Base-by-base conservation (phyloP, 2,113 vertebrate species). In the Argyrosomus japonicus region DNA sequence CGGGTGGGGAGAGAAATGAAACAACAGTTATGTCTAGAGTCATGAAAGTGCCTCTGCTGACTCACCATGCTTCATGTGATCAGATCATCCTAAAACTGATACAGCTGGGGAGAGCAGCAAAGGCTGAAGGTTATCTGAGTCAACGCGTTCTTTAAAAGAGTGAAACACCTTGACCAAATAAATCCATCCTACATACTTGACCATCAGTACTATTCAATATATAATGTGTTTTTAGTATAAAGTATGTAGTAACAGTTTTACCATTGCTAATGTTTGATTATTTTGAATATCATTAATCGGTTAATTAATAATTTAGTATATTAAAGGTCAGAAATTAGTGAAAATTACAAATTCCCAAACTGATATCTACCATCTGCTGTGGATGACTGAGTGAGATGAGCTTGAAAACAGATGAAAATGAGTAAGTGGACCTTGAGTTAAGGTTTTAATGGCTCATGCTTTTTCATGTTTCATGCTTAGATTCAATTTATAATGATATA, bases 31-130 rank as follows among this genome's bases (percentile, higher is more conserved):
- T 29, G 45, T 83, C 64, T 76, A 19, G 51, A 79, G 71, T 82
- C 51, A 62, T 62, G 57, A 53, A 78, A 78, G 64, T 79, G 75
- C 61, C 56, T 75, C 68, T 73, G 74, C 54, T 85, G 88, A 78
- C 65, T 80, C 51, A 70, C 6, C 21, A 3, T 4, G 25, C 53
- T 57, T 75, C 56, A 58, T 61, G 45, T 43, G 64, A 61, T 60
- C 68, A 15, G 23, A 75, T 75, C 15, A 60, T 77, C 61, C 58
- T 11, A 53, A 69, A 77, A 72, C 62, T 29, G 13, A 83, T 15
- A 78, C 48, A 0, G 36, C 21, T 18, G 15, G 17, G 77, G 71
- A 74, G 0, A 23, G 47, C 48, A 21, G n/a, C 17, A 9, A 23
- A 23, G 58, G 25, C 13, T 43, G 25, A 47, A 40, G 11, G 48